A percentile compares a stretch with the other conserved stretches of the same genome.
These are phyloP conservation scores for Matsumurasca onukii DNA, from an alignment of 1,140 invertebrate species.

Conservation along the genomic window DNA sequence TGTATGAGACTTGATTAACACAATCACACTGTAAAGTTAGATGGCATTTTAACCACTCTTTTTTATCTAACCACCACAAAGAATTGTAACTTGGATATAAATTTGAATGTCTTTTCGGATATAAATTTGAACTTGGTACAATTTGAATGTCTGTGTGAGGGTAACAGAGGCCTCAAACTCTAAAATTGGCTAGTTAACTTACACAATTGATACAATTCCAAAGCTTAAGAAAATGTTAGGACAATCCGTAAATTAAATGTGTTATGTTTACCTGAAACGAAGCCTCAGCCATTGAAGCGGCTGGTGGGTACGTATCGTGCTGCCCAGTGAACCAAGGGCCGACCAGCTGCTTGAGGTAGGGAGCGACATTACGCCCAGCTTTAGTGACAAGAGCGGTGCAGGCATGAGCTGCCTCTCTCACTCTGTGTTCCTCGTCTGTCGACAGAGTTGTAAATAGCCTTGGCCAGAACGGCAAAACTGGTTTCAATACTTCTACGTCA, in stretches of 20 bases:
- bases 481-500: constrained; percentile 58
- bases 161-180: not conserved
- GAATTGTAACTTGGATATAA: too few species aligned
- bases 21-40: too few species aligned
- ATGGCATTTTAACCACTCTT: too few species aligned
- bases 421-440: constrained; percentile 74
- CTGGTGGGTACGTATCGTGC: constrained; percentile 78
- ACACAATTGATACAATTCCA: not conserved
- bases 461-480: constrained; percentile 75
- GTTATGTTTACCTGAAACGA: constrained; percentile 73
- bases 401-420: constrained; percentile 75
- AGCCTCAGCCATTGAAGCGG: constrained; percentile 66
- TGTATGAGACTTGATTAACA: too few species aligned
- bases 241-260: too few species aligned
- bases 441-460: constrained; percentile 70
- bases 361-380: constrained; percentile 71
- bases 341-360: constrained; percentile 72
- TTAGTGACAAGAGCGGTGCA: constrained; percentile 63
- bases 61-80: too few species aligned
- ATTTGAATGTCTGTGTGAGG: not conserved
- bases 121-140: too few species aligned
- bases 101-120: too few species aligned
- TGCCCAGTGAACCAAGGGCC: constrained; percentile 76
- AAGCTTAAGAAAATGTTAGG: too few species aligned
- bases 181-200: not conserved